These are phyloP conservation scores for Drosophila orosa DNA, from an alignment of 1,140 invertebrate genomes.

Conservation along the genomic window DNA sequence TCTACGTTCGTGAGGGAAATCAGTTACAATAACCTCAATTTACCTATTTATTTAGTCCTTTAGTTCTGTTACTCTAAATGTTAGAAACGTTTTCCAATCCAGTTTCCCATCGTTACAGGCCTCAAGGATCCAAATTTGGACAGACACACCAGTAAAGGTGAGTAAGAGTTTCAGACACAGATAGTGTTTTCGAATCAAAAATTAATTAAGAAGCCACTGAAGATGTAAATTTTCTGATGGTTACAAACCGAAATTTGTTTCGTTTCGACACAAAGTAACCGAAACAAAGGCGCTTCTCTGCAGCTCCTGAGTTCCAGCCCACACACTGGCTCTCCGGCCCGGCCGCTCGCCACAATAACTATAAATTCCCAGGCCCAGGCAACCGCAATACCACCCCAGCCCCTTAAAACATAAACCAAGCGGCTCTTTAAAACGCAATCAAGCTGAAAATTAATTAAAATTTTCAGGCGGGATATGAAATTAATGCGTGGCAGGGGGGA, in stretches of 20 bases:
- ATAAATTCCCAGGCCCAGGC: slow-evolving; percentile 65
- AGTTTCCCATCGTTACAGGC: slow-evolving; percentile 55
- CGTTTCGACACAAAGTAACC: slow-evolving; percentile 54
- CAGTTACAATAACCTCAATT: no score
- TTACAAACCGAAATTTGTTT: slow-evolving; percentile 60
- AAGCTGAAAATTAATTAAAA: slow-evolving; percentile 84
- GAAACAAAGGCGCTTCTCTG: slow-evolving; percentile 36
- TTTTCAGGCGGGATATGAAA: slow-evolving; percentile 80
- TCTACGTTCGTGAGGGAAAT: not conserved
- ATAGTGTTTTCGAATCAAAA: slow-evolving; percentile 22
- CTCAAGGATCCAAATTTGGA: slow-evolving; percentile 81
- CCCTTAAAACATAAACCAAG: slow-evolving; percentile 58
- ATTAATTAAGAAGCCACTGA: slow-evolving; percentile 52
- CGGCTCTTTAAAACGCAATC: slow-evolving; percentile 83
- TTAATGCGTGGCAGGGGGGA: slow-evolving; percentile 65
- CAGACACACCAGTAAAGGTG: slow-evolving; percentile 77
- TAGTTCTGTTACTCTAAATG: not conserved
- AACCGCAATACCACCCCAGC: slow-evolving; percentile 37
- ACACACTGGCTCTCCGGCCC: slow-evolving; percentile 28
- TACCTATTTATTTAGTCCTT: no score
- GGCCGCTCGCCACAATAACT: slow-evolving; percentile 70
- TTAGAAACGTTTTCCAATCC: slow-evolving; percentile 1
- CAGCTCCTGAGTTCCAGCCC: slow-evolving; percentile 17
- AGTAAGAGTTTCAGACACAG: slow-evolving; percentile 8
- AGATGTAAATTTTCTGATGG: slow-evolving; percentile 62